Conservation (phyloP, 2,113 vertebrate genomes). For the Pagrus major region DNA sequence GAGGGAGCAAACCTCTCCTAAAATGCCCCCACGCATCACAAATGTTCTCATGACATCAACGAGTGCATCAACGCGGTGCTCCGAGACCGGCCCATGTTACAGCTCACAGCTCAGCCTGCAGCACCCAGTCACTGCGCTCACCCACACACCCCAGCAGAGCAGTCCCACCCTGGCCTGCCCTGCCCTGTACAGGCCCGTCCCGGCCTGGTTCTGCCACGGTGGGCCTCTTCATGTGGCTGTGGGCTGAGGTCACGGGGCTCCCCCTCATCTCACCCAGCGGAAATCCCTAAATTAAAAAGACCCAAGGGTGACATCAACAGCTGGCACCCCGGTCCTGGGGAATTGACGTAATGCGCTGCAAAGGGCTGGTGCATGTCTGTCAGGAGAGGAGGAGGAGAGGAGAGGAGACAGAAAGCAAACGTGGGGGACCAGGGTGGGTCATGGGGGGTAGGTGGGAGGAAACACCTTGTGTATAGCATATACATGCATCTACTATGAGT, state of each 20-base stretch:
- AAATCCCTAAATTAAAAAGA: conserved; percentile 84
- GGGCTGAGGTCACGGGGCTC: conserved; percentile 67
- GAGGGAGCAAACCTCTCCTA: conserved; percentile 26
- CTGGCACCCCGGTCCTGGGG: conserved; percentile 68
- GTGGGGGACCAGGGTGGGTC: too few species aligned
- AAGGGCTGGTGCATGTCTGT: conserved; percentile 77
- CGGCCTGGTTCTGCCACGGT: conserved; percentile 40
- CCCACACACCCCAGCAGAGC: conserved; percentile 45
- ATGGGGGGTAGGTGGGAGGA: background rate
- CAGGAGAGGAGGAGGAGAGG: conserved; percentile 38
- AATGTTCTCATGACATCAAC: conserved; percentile 16
- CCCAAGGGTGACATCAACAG: conserved; percentile 82
- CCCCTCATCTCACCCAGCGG: conserved; percentile 78
- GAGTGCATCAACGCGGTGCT: background rate
- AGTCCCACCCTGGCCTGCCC: conserved; percentile 36
- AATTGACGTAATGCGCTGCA: conserved; percentile 74
- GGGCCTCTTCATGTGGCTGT: conserved; percentile 75
- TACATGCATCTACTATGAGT: background rate
- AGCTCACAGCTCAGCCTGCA: conserved; percentile 25
- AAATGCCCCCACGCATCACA: background rate
- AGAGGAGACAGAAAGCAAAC: too few species aligned
- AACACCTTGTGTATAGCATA: background rate
- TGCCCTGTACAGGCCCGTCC: conserved; percentile 10
- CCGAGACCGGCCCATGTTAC: background rate
- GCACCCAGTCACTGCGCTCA: background rate